Evolutionary conservation across 2,888 invertebrate genomes (phyloP).

Genomic region (Caenorhabditis virilis): DNA sequence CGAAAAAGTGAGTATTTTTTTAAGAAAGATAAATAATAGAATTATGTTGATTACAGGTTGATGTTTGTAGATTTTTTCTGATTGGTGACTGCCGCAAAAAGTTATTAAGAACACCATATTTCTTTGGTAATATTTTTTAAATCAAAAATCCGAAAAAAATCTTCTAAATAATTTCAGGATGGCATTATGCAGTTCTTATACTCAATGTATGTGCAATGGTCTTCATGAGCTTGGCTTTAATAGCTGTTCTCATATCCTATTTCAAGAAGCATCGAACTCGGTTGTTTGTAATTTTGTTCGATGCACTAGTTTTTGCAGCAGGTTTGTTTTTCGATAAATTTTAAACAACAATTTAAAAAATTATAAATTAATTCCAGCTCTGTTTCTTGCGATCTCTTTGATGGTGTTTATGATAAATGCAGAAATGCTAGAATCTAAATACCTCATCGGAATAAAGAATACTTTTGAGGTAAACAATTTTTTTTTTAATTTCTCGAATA

Average conservation of each 20-base stretch:
- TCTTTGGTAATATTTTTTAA: conserved; percentile 53
- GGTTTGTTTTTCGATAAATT: conserved; percentile 16
- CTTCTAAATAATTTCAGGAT: conserved; percentile 41
- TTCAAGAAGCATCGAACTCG: conserved; percentile 32
- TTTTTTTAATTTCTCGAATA: not conserved
- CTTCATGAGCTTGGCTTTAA: conserved; percentile 39
- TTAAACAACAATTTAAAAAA: too few species aligned
- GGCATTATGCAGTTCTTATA: conserved; percentile 66
- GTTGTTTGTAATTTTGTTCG: conserved; percentile 40
- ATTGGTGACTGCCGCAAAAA: conserved; percentile 68
- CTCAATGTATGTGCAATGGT: conserved; percentile 53
- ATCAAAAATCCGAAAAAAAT: not conserved
- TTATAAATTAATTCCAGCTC: too few species aligned
- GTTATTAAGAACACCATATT: conserved; percentile 65
- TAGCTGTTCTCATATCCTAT: conserved; percentile 47
- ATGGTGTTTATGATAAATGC: conserved; percentile 67
- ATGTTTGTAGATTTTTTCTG: conserved; percentile 65
- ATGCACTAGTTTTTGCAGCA: conserved; percentile 31
- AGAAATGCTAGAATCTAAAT: conserved; percentile 67
- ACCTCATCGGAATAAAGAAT: conserved; percentile 64
- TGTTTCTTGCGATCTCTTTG: conserved; percentile 56
- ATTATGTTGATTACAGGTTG: conserved; percentile 45
- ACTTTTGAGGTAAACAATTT: conserved; percentile 51
- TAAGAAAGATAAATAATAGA: too few species aligned
- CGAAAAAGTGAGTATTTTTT: conserved; percentile 51